Evolutionary conservation across 2,113 vertebrate species (phyloP).

Genomic region (Nothoprocta pentlandii): DNA sequence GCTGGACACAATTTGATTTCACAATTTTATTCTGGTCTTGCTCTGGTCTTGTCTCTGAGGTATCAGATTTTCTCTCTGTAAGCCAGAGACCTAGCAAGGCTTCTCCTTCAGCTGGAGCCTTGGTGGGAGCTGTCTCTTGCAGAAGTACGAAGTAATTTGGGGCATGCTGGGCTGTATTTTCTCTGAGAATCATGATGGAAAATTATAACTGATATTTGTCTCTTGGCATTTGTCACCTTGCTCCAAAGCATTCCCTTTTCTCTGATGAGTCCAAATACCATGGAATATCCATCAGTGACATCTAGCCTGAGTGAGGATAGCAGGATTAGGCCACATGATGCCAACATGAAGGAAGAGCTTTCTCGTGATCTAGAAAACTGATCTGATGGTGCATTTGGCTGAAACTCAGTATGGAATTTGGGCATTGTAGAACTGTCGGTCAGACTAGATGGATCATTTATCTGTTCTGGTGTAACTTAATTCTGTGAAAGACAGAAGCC

Average conservation of each 20-base stretch:
- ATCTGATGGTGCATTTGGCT: not conserved
- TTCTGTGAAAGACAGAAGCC: not conserved
- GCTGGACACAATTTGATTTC: not conserved
- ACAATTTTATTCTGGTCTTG: not conserved
- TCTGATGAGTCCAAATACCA: not conserved
- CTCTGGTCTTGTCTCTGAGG: not conserved
- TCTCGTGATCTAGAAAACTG: constrained; percentile 35
- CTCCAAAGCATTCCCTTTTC: constrained; percentile 11
- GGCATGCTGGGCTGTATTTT: not conserved
- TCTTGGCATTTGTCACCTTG: not conserved
- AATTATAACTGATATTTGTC: not conserved
- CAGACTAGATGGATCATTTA: not conserved
- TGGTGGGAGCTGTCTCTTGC: not conserved
- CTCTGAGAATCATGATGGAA: not conserved
- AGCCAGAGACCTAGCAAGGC: not conserved
- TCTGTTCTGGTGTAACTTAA: not conserved
- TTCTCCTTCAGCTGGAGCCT: not conserved
- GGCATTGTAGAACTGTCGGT: not conserved
- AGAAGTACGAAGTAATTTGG: not conserved
- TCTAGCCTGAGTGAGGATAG: constrained; percentile 6
- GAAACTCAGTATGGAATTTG: not conserved
- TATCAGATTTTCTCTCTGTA: not conserved
- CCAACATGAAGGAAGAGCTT: not conserved
- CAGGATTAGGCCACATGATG: constrained; percentile 2
- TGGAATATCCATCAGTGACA: not conserved